A percentile compares a stretch with the other conserved stretches of the same genome.
phyloP scores from a whole-genome alignment of 2,888 invertebrate species.

The Macrosoma leucophasiata region DNA sequence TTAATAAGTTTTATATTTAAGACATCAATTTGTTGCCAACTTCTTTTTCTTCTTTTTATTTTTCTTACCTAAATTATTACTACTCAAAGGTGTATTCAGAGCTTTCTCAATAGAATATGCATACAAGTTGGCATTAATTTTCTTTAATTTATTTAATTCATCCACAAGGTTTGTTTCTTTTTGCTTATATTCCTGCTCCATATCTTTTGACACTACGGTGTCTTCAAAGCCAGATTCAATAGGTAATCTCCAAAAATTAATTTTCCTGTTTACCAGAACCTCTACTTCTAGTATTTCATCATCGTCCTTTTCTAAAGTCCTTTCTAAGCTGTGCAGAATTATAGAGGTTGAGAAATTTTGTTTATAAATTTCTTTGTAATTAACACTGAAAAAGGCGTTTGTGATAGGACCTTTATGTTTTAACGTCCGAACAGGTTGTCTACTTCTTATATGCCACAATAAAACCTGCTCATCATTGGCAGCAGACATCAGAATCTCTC shows the following conservation, averaged over 20 bases:
- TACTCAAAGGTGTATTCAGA: constrained; percentile 38
- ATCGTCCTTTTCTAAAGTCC: constrained; percentile 73
- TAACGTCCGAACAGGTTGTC: constrained; percentile 82
- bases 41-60: constrained; percentile 43
- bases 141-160: constrained; percentile 72
- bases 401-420: constrained; percentile 84
- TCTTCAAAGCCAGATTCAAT: constrained; percentile 26
- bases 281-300: constrained; percentile 64
- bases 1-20: too few relatives aligned
- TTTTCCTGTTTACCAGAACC: constrained; percentile 49
- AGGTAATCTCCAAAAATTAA: constrained; percentile 54
- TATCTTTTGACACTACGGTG: constrained; percentile 31
- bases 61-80: constrained; percentile 23
- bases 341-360: constrained; percentile 75
- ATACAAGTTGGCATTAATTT: constrained; percentile 77
- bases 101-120: constrained; percentile 66
- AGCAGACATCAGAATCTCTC: constrained; percentile 83
- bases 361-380: constrained; percentile 75
- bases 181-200: constrained; percentile 39
- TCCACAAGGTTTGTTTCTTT: constrained; percentile 49
- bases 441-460: constrained; percentile 88
- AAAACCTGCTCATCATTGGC: constrained; percentile 83
- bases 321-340: constrained; percentile 77
- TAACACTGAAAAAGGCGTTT: constrained; percentile 80
- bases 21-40: too few relatives aligned